Base-by-base conservation (phyloP, 2,113 vertebrate genomes). In the Lagenorhynchus albirostris region DNA sequence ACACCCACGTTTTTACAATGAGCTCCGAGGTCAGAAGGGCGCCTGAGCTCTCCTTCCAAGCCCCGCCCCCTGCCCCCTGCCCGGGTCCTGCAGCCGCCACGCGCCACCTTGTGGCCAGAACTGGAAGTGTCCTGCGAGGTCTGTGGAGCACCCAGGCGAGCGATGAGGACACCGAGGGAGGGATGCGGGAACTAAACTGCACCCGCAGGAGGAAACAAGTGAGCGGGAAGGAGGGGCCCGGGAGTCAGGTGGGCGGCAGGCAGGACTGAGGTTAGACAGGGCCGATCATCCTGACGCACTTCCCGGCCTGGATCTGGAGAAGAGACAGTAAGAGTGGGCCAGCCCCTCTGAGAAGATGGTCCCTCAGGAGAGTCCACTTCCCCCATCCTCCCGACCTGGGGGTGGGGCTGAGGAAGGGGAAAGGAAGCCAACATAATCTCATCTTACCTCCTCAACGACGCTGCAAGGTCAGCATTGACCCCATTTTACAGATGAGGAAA, bases 41-140 rank as follows among this genome's bases (percentile, higher is more conserved):
- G 0, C 23, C 0, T 7, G 0, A 11, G 10, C 67, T 33, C 58
- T 38, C 2, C 5, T 1, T 1, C 63, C 3, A 1, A 25, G 7
- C 67, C 82, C 11, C 36, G 1, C 67, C 84, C 83, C 63, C 53
- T 15, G 12, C 53, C 90, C 53, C 53, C 33, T 1, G 29, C 20
- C 2, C 13, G 0, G 8, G 23, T 21, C 55, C 41, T 0, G 58
- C 29, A 23, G 82, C 91, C 3, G 2, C 68, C 55, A 6, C 0
- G 63, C 95, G 88, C 96, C 97, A 74, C 96, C 98, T 92, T 29
- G 94, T 70, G 98, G 91, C 21, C 70, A 60, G 50, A n/a, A 18
- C 11, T 4, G 74, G 86, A 41, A 83, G n/a, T 41, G 95, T 73
- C 67, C 44, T 17, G 14, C 5, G 1, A 31, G 17, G 65, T 26